Percentiles rank a stretch among this genome's conserved stretches.
These are phyloP conservation scores for Archilochus colubris DNA, from an alignment of 2,113 vertebrate genomes.

Conservation along the genomic window DNA sequence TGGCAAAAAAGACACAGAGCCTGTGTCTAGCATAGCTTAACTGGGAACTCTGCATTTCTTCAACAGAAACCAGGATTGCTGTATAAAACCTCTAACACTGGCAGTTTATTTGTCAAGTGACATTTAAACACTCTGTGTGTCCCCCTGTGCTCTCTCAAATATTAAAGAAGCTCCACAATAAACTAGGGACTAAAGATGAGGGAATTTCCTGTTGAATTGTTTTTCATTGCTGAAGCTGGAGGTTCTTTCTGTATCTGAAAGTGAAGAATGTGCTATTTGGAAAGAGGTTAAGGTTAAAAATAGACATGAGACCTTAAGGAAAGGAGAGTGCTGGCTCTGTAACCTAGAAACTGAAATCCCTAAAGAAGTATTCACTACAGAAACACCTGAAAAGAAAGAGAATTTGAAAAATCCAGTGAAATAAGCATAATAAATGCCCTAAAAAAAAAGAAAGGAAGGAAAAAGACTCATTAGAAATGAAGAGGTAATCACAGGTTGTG, in stretches of 20 bases:
- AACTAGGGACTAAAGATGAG: background rate
- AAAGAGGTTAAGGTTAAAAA: constrained; percentile 65
- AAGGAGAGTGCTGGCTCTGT: constrained; percentile 33
- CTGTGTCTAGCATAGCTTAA: too few relatives aligned
- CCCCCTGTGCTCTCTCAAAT: background rate
- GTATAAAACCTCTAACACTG: background rate
- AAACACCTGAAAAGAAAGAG: background rate
- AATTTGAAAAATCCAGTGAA: background rate
- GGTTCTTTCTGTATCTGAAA: background rate
- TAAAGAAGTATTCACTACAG: constrained; percentile 16
- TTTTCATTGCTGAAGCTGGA: background rate
- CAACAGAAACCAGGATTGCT: too few relatives aligned
- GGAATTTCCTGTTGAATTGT: background rate
- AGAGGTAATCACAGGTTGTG: background rate
- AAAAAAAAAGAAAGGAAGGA: too few relatives aligned
- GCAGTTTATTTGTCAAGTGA: background rate
- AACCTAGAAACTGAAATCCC: constrained; percentile 70
- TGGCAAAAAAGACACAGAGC: too few relatives aligned
- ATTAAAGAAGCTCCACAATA: background rate
- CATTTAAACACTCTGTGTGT: background rate
- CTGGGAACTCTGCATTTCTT: too few relatives aligned
- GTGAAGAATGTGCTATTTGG: constrained; percentile 43
- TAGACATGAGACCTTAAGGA: constrained; percentile 52
- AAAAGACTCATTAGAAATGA: background rate
- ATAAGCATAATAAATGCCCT: background rate